Evolutionary conservation across 2,797 vertebrate species (phyloP), one percentile per base, ranked within the genome.

Genomic region (Mustela erminea): DNA sequence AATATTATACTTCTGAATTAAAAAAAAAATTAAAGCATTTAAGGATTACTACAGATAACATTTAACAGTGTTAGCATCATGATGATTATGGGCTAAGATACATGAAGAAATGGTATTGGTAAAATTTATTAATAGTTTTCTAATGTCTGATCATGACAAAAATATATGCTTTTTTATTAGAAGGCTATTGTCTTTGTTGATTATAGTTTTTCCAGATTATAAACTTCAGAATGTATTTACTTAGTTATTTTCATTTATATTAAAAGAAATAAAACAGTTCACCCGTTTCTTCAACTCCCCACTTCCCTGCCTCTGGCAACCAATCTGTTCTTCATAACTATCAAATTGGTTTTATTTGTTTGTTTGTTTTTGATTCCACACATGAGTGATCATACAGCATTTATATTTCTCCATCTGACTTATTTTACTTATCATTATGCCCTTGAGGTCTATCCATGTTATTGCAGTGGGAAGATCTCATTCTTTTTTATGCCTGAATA

Each of bases 11-110:
- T 54, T 96, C 20, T 54, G 52, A 88, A 80, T 49, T 74, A 43
- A 89, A 86, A 84, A 58, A 35, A 86, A 91, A 70, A 78, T 54
- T 64, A 68, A 89, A 81, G 5, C 7, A 78, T 84, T 92, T 83
- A 49, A 64, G 8, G 4, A 25, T 74, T 23, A 70, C 21, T n/a
- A 5, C 46, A 80, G 15, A 70, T 52, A 92, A 12, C 7, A 82
- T 18, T 84, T 68, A 86, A 70, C 64, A 54, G 21, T 52, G 18
- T 32, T 85, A 84, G 10, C 25, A 35, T 15, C 27, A 20, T 35
- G 11, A 32, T 68, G n/a, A 56, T 75, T 92, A 81, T 20, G 6
- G 68, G 66, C 41, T 43, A 70, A 87, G 49, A 15, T 21, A 38
- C 18, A 6, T 86, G 17, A 84, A 20, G n/a, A 46, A 46, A 15